Base-by-base conservation (phyloP, 2,797 vertebrate genomes). In the Acanthiza pusilla region DNA sequence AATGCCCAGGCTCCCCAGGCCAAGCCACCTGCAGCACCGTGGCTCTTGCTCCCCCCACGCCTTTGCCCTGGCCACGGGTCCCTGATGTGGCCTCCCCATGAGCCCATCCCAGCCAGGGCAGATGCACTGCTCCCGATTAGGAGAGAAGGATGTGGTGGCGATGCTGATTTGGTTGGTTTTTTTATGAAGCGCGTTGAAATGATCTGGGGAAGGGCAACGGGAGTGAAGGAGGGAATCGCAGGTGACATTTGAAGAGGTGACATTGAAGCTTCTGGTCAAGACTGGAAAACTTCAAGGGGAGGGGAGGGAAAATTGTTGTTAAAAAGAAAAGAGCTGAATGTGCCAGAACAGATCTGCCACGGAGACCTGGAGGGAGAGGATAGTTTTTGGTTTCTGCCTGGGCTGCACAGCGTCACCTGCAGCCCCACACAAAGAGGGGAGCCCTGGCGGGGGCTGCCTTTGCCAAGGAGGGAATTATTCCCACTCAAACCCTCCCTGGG, bases 61-160 rank as follows among this genome's bases (percentile, higher is more conserved):
- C 29, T 65, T 18, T 15, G 34, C 47, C 43, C 50, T 21, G 2
- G 55, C 36, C 57, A 22, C 2, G 0, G 62, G 10, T 4, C 38
- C 47, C 67, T 10, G 1, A 3, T 3, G 23, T 1, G 3, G 51
- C 53, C 54, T 76, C 29, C 1, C 1, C 2, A 4, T 4, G 17
- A 78, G 53, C 34, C 54, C 0, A 0, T 20, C 58, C 85, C 58
- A 54, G 61, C n/a, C 53, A 9, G 67, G 67, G 38, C 19, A 27
- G 43, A 47, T 11, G 19, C 45, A 9, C 27, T 11, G 30, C 81
- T n/a, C 81, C 7, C 9, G 19, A 16, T 21, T 11, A 10, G 47
- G 48, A 76, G 57, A 68, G 72, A 89, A 80, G 34, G 45, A 43
- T 34, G 25, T 1, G 1, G 5, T 65, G 63, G 51, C 0, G 0